Evolutionary conservation across 2,888 invertebrate genomes (phyloP), one percentile per base, ranked within the genome.

Genomic region (Nemotelus nigrinus): DNA sequence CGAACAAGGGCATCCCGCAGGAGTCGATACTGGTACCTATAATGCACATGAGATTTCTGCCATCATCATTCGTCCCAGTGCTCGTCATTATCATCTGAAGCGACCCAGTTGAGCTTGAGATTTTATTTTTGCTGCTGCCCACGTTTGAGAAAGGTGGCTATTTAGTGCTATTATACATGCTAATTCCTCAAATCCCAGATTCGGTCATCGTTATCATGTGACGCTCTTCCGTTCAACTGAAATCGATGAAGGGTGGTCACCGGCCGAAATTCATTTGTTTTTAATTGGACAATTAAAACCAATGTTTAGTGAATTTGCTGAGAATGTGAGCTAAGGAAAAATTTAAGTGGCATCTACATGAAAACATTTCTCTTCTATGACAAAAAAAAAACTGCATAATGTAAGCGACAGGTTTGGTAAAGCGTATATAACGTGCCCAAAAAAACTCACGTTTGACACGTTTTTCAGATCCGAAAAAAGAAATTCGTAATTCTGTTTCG

Each of bases 241-340:
- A 53, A 39, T 53, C 53, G 68, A 68, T 68, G 68, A 68, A 50
- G 48, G 50, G 68, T 68, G 68, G 45, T 53, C 72, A 58, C 58
- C 58, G 60, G 47, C 72, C 72, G 75, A 70, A 75, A 77, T 77
- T 79, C 77, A 79, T 79, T 77, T 77, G 79, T 48, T 65, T 79
- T 79, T 79, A 79, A 79, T 79, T 77, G 77, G 77, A 25, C 77
- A 74, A 72, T 68, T 64, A 77, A 77, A 77, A 70, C 76, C 60
- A 78, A 41, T 58, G 65, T 65, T 47, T 65, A n/a, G 41, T 45
- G 65, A 41, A 25, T 55, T 71, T 43, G n/a, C 10, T 55, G 55
- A n/a, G 57, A n/a, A 55, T 68, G 68, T 39, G 10, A 48, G 45
- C 3, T 25, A 50, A 7, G 2, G 8, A 25, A 39, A 44, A 7